phyloP scores from a whole-genome alignment of 2,888 invertebrate genomes.

The Eumerus sabulonum region DNA sequence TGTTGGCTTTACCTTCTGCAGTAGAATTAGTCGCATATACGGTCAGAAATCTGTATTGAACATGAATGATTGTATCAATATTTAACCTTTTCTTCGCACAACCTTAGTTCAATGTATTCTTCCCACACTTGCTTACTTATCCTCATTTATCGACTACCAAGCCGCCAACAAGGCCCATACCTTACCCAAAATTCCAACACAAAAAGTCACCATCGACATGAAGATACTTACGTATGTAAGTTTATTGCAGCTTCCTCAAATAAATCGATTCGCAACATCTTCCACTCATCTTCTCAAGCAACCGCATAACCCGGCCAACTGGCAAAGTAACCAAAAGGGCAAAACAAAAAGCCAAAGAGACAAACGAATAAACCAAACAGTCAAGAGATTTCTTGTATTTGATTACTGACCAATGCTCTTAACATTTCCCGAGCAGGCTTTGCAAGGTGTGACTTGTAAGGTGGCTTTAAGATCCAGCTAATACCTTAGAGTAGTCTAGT shows the following conservation, averaged over 20 bases:
- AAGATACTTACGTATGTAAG: conserved; percentile 3
- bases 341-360: conserved; percentile 16
- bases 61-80: neutral
- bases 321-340: conserved; percentile 50
- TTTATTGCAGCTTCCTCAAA: conserved; percentile 65
- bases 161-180: conserved; percentile 10
- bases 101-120: neutral
- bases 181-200: conserved; percentile 26
- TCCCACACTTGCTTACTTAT: conserved; percentile 5
- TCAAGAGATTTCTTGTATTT: conserved; percentile 52
- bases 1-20: no score
- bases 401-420: conserved; percentile 53
- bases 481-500: no score
- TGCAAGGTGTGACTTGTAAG: no score
- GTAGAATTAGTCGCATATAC: no score
- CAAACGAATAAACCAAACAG: conserved; percentile 10
- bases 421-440: conserved; percentile 16
- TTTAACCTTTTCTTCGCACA: neutral
- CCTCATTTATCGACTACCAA: conserved; percentile 22
- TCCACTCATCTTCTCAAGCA: conserved; percentile 49
- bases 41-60: no score
- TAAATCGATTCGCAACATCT: conserved; percentile 61
- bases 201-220: conserved; percentile 42
- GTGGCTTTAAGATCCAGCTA: no score
- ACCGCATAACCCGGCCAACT: conserved; percentile 45